Evolutionary conservation across 2,113 vertebrate genomes (phyloP), one percentile per base, ranked within the genome.

Genomic region (Cricetomys ansorgei): DNA sequence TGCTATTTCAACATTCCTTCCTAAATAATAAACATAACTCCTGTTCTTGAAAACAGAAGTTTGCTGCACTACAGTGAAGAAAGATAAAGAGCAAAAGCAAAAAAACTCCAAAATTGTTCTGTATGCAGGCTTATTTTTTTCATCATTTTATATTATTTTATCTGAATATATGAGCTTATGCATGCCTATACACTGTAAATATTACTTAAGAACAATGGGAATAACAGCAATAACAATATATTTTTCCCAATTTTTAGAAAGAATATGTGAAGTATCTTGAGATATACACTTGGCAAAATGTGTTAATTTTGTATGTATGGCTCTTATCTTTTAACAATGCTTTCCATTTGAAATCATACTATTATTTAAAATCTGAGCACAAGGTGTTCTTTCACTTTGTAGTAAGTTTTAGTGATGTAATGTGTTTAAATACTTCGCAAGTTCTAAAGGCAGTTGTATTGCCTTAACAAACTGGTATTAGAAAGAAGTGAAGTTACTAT

Each of bases 331-430:
- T 64, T 43, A 85, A 77, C 53, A 72, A 0, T 21, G 53, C 64
- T 67, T 93, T 77, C 19, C 21, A 67, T 9, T 79, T 86, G 27
- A 94, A 79, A 45, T 40, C 13, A 6, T 80, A 48, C 8, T 64
- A 13, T 83, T 57, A 89, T 77, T 90, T 83, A 67, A 93, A 92
- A 79, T 92, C 15, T 95, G 27, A 81, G 23, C 55, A 94, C 1
- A 96, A 97, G 67, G 31, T 8, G 1, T 88, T 27, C 13, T 15
- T 21, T 80, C 23, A 34, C 55, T 93, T 92, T 80, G 40, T 79
- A 88, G 17, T 85, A 81, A 69, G 7, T 84, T 92, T 92, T 92
- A 94, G 57, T 73, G 62, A 94, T 70, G 6, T 43, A 67, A 86
- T 50, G 3, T 83, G 43, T 70, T 81, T 48, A 50, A 77, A 67